Evolutionary conservation across 2,797 vertebrate species (phyloP).

Genomic region (Sebastes hubbsi): DNA sequence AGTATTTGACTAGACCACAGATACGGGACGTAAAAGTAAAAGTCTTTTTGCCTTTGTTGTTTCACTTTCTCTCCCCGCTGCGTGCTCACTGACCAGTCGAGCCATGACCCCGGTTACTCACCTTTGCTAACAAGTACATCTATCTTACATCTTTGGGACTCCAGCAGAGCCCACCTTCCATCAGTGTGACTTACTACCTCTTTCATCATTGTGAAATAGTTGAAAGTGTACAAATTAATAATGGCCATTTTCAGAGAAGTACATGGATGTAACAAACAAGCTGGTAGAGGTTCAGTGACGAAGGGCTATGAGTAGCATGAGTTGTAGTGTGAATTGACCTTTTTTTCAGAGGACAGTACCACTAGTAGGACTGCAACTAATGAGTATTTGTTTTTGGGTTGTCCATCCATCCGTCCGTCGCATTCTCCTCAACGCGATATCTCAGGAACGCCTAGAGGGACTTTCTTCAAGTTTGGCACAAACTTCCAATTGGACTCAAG

Average conservation of each 20-base stretch:
- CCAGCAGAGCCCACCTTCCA: constrained; percentile 55
- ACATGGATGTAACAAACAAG: not conserved
- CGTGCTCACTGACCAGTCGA: constrained; percentile 55
- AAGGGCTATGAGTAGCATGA: not conserved
- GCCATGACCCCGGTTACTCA: constrained; percentile 68
- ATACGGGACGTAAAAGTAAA: constrained; percentile 25
- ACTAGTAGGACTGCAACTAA: not conserved
- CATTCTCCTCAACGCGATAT: not conserved
- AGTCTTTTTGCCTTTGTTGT: constrained; percentile 59
- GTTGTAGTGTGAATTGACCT: not conserved
- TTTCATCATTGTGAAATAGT: constrained; percentile 44
- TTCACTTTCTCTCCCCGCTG: constrained; percentile 44
- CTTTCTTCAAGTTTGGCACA: not conserved
- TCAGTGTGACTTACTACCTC: constrained; percentile 51
- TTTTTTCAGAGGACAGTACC: not conserved
- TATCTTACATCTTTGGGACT: constrained; percentile 71
- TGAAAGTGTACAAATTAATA: not conserved
- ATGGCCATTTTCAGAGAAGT: not conserved
- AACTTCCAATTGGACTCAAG: not conserved
- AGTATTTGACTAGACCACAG: not conserved
- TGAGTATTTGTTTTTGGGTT: not conserved
- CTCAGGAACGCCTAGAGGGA: not conserved
- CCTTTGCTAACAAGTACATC: constrained; percentile 74
- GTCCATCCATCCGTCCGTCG: not conserved
- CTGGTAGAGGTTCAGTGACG: not conserved